These are phyloP conservation scores for Ptyas mucosa DNA, from an alignment of 2,113 vertebrate species.

Conservation along the genomic window DNA sequence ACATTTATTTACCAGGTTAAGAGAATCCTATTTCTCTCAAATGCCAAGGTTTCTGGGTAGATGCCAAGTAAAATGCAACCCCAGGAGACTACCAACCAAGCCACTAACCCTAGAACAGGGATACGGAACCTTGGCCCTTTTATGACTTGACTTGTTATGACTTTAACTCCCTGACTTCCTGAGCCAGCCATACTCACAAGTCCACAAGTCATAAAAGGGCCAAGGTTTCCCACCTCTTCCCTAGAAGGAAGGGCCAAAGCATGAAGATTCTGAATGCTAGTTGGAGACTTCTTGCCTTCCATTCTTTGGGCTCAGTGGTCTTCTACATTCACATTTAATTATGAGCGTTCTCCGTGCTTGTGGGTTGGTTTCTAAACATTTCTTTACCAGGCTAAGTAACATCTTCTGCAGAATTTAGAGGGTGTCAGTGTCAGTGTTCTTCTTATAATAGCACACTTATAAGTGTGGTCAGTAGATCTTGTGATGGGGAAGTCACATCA, in stretches of 20 bases:
- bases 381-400: not conserved
- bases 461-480: not conserved
- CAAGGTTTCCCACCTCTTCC: no score
- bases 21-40: not conserved
- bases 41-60: not conserved
- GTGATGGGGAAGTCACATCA: no score
- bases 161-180: no score
- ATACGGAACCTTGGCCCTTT: no score
- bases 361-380: not conserved
- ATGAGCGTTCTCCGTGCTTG: not conserved
- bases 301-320: not conserved
- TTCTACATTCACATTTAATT: not conserved
- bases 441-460: not conserved
- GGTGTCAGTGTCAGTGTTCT: not conserved
- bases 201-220: no score
- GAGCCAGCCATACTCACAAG: no score
- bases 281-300: not conserved
- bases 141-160: no score
- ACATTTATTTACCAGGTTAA: not conserved
- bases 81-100: not conserved
- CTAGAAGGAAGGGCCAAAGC: not conserved
- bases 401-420: not conserved
- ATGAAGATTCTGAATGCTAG: not conserved
- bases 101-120: not conserved
- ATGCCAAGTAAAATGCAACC: not conserved